These are phyloP conservation scores for Micromys minutus DNA, from an alignment of 2,113 vertebrate genomes.

Conservation along the genomic window DNA sequence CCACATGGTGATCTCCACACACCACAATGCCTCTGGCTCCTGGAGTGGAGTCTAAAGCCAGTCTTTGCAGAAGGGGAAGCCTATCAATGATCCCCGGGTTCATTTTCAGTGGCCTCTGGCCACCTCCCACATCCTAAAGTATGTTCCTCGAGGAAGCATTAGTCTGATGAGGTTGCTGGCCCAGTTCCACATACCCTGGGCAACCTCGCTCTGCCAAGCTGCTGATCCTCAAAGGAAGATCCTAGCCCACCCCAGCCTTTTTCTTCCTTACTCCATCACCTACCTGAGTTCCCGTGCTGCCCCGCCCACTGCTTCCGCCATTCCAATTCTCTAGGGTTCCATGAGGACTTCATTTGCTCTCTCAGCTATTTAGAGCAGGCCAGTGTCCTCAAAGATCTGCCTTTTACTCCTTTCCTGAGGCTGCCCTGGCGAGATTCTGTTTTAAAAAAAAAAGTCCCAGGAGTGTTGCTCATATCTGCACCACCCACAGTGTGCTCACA, in stretches of 20 bases:
- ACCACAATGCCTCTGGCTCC: background rate
- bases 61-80: no score
- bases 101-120: background rate
- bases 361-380: background rate
- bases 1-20: fast-evolving
- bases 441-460: conserved; percentile 11
- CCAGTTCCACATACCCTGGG: background rate
- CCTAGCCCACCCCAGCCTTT: background rate
- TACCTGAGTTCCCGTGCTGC: background rate
- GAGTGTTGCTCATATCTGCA: background rate
- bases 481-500: background rate
- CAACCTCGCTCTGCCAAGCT: background rate
- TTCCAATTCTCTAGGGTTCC: background rate
- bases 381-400: background rate
- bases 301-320: background rate
- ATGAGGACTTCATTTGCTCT: background rate
- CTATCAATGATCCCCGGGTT: background rate
- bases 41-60: background rate
- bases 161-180: background rate
- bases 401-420: background rate
- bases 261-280: fast-evolving
- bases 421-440: background rate
- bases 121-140: background rate
- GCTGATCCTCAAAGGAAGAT: background rate
- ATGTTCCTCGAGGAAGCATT: background rate